A percentile compares a stretch with the other conserved stretches of the same genome.
phyloP scores from a whole-genome alignment of 2,797 vertebrate genomes.

The Squalus acanthias region DNA sequence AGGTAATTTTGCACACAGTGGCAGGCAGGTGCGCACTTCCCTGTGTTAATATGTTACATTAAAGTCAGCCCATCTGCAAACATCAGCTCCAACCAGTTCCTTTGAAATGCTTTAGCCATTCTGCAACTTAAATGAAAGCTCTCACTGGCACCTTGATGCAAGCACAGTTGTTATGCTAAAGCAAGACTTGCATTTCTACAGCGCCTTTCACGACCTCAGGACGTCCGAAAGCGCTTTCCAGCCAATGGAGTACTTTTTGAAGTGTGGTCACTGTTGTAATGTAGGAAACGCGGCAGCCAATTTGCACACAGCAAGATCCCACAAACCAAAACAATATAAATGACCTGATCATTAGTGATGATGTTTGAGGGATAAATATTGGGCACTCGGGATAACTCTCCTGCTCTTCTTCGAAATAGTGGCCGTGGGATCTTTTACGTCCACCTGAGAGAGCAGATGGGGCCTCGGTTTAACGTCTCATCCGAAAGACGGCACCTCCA shows the following conservation, averaged over 20 bases:
- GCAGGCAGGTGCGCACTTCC: not conserved
- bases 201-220: not conserved
- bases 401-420: not conserved
- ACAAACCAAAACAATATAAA: not conserved
- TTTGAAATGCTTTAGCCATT: not conserved
- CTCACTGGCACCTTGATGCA: not conserved
- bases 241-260: not conserved
- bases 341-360: not conserved
- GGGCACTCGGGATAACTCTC: not conserved
- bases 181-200: not conserved
- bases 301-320: not conserved
- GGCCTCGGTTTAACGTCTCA: not conserved
- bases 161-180: not conserved
- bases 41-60: not conserved
- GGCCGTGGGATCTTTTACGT: not conserved
- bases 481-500: not conserved
- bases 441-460: not conserved
- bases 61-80: slow-evolving; percentile 15
- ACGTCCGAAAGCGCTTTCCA: not conserved
- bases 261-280: not conserved
- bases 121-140: not conserved
- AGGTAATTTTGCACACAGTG: not conserved
- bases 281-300: not conserved
- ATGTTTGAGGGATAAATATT: not conserved
- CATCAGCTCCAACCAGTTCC: not conserved